phyloP scores from a whole-genome alignment of 2,113 vertebrate genomes.

The Ploceus nigricollis region DNA sequence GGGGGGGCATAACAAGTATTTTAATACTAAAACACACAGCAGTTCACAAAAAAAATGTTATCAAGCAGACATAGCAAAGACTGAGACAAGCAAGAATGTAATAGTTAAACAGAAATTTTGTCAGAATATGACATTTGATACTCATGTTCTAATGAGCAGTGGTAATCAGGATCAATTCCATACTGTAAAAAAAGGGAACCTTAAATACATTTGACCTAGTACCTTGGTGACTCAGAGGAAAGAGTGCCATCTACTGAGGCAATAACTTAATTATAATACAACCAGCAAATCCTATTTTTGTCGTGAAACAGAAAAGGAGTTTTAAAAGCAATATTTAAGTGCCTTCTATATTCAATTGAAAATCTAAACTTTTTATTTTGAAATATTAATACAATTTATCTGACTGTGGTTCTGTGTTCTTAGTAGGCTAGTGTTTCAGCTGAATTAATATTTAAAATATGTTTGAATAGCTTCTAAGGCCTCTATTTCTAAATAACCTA shows the following conservation, averaged over 20 bases:
- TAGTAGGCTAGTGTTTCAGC: neutral
- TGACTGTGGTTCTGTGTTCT: neutral
- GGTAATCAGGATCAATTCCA: neutral
- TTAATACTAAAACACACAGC: neutral
- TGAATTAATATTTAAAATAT: neutral
- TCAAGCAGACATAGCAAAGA: neutral
- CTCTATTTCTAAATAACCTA: neutral
- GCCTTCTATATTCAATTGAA: neutral
- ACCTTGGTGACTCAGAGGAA: constrained; percentile 2
- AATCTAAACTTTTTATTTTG: neutral
- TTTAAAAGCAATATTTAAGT: neutral
- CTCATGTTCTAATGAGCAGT: neutral
- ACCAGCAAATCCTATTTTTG: neutral
- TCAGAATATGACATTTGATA: neutral
- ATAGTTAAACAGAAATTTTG: neutral
- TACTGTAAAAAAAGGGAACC: neutral
- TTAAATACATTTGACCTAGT: neutral
- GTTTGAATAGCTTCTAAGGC: neutral
- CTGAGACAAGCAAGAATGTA: neutral
- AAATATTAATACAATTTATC: neutral
- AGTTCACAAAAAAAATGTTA: neutral
- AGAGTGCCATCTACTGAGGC: constrained; percentile 55
- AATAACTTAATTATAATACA: neutral
- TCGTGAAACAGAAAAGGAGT: neutral
- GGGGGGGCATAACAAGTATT: neutral